Evolutionary conservation across 2,113 vertebrate species (phyloP), one percentile per base, ranked within the genome.

Genomic region (Hippocampus zosterae): DNA sequence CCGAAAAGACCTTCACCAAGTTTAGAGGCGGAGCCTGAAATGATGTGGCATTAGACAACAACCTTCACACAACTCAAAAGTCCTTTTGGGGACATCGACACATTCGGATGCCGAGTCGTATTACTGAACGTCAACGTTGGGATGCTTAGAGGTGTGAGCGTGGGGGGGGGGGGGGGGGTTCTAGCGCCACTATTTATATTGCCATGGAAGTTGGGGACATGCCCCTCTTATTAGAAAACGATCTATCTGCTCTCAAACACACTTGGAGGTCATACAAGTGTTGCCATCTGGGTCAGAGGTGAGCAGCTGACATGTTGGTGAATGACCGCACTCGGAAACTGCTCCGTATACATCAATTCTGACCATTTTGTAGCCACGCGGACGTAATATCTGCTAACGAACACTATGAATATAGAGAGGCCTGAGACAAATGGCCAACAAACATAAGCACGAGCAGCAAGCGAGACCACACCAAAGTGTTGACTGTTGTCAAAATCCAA

Each of bases 91-190:
- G 64, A 75, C 74, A 76, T 73, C 83, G 79, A 81, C 71, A 88
- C 82, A 74, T 87, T 81, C 79, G 81, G 50, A 77, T 85, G 81
- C 79, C 85, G 88, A 85, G 77, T 91, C 88, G 76, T 85, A 86
- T 91, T 91, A 88, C 85, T 70, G 84, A 87, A 87, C 83, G 88
- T 85, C 84, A 87, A 81, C 88, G 80, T 88, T 87, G 78, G 71
- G 80, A 84, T 82, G 81, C 88, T 88, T 86, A 84, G 72, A 81
- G 79, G 81, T 81, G 82, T 82, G 88, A 86, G 83, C 60, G 66
- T 71, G 68, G 69, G 83, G n/a, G n/a, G n/a, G n/a, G n/a, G n/a
- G n/a, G n/a, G n/a, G n/a, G n/a, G n/a, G 59, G 79, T 63, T 76
- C 63, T 67, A 37, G 65, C 48, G 48, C 70, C 61, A 53, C 83